Evolutionary conservation across 2,113 vertebrate species (phyloP), one percentile per base, ranked within the genome.

Genomic region (Cyphomyrus discorhynchus): DNA sequence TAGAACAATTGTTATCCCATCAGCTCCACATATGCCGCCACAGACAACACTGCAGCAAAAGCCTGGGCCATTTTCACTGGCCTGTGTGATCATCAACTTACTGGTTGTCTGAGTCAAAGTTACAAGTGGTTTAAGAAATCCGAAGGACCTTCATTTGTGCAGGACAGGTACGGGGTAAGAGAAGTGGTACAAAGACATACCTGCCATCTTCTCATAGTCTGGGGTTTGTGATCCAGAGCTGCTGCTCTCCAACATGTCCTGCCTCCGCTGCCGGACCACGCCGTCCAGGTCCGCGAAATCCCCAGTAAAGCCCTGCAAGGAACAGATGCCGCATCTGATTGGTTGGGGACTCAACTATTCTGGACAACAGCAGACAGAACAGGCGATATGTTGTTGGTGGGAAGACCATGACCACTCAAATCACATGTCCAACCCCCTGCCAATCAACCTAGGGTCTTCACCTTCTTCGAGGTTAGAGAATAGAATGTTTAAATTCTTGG

Each of bases 151-250:
- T 70, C 74, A 42, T 19, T 15, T 47, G 45, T 47, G 45, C 24
- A 13, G 74, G 35, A 80, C 74, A 49, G 19, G 83, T 31, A 2
- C 0, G 1, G 17, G 47, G 31, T 84, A 15, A 87, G 85, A 53
- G 27, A 50, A 15, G 1, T 9, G 42, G 21, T 1, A 53, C 24
- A 42, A 21, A 21, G 7, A 91, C 95, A 89, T 90, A 99, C 98
- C 97, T 89, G 95, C 93, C 24, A 97, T 96, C 92, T 97, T 97
- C 90, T 98, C 97, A 2, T 97, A 95, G 91, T 98, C 98, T 3
- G 97, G 97, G 10, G 97, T 98, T 91, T 98, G 98, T 80, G 98
- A 98, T 0, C 97, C 97, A 21, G 97, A 97, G 88, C 97, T 98
- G 94, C 97, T 99, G 88, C 96, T 98, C 89, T 97, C 97, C 94